Percentiles rank a stretch among this genome's conserved stretches.
Evolutionary conservation across 1,140 invertebrate species (phyloP).

Genomic region (Doryteuthis pealeii): DNA sequence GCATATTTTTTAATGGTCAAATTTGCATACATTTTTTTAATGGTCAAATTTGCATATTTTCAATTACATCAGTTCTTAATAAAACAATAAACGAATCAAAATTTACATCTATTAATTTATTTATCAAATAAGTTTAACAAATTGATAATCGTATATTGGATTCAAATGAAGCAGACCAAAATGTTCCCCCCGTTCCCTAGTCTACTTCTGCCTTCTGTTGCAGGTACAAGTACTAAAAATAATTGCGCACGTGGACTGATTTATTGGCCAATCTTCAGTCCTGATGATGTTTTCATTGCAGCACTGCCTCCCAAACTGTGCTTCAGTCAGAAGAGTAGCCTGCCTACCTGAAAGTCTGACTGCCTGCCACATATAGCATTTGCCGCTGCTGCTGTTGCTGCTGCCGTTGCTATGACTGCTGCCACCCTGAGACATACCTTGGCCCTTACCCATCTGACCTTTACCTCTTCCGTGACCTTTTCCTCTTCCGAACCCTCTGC

Average conservation of each 20-base stretch:
- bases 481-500: neutral
- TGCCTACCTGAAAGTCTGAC: neutral
- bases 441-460: neutral
- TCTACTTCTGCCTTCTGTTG: too few relatives aligned
- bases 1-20: too few relatives aligned
- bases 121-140: too few relatives aligned
- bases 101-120: too few relatives aligned
- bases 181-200: neutral
- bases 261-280: neutral
- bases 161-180: conserved; percentile 1
- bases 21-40: too few relatives aligned
- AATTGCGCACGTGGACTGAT: neutral
- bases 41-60: too few relatives aligned
- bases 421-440: neutral
- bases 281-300: neutral
- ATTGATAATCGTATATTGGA: too few relatives aligned
- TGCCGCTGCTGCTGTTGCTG: neutral
- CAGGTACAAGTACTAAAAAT: too few relatives aligned
- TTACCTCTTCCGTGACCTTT: neutral
- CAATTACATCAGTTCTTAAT: too few relatives aligned
- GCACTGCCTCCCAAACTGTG: neutral
- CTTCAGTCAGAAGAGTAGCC: neutral
- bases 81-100: too few relatives aligned
- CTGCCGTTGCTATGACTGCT: neutral
- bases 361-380: neutral